phyloP scores from a whole-genome alignment of 2,797 vertebrate genomes.

The Phataginus tricuspis region DNA sequence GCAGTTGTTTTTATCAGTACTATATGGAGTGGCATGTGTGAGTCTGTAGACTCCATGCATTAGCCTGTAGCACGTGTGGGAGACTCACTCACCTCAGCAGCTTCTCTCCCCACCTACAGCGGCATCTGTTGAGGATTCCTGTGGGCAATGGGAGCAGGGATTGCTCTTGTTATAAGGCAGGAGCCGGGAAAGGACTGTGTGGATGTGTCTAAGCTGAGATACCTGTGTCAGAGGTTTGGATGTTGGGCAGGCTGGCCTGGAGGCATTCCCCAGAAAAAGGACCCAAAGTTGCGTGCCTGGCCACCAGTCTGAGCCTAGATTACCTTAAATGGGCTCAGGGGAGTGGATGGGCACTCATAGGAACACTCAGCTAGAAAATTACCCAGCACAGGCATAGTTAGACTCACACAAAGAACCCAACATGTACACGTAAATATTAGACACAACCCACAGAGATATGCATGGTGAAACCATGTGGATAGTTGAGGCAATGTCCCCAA shows the following conservation, averaged over 20 bases:
- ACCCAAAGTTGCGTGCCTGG: conserved; percentile 5
- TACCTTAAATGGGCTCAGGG: not conserved
- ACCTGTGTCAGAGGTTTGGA: not conserved
- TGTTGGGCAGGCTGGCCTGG: not conserved
- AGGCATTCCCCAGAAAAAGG: not conserved
- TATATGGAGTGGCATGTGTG: not conserved
- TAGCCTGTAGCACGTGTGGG: not conserved
- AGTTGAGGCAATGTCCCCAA: not conserved
- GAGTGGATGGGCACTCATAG: not conserved
- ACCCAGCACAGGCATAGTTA: not conserved
- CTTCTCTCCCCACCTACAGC: conserved; percentile 93
- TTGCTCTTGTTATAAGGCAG: not conserved
- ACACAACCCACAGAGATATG: not conserved
- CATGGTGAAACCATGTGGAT: not conserved
- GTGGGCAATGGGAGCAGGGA: not conserved
- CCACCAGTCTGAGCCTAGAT: not conserved
- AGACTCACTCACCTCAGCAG: conserved; percentile 89
- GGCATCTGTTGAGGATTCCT: conserved; percentile 96
- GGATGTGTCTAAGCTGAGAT: not conserved
- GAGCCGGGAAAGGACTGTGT: not conserved
- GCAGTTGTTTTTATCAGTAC: not conserved
- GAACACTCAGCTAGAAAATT: conserved; percentile 30
- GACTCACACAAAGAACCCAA: not conserved
- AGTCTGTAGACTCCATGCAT: not conserved
- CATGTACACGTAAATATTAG: conserved; percentile 10